phyloP scores from a whole-genome alignment of 2,113 vertebrate genomes.

The Sphaerodactylus townsendi region DNA sequence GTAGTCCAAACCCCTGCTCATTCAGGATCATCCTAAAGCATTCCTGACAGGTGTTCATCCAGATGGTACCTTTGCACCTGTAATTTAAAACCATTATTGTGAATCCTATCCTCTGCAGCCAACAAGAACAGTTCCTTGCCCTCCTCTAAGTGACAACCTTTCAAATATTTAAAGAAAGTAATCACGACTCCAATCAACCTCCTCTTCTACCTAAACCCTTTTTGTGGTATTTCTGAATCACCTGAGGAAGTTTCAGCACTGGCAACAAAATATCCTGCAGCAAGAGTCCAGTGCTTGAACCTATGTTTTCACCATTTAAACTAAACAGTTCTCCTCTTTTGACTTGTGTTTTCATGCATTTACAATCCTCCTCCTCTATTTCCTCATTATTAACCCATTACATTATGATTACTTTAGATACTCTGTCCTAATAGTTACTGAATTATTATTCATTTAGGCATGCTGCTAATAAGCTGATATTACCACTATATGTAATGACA shows the following conservation, averaged over 20 bases:
- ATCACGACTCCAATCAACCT: no score
- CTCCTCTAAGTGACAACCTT: no score
- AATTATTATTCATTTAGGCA: not conserved
- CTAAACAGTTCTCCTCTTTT: not conserved
- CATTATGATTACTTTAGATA: not conserved
- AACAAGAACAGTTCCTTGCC: no score
- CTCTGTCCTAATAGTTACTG: not conserved
- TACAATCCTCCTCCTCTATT: not conserved
- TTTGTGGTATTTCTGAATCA: not conserved
- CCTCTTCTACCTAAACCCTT: not conserved
- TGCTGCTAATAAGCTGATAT: not conserved
- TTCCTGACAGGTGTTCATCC: no score
- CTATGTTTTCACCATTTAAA: not conserved
- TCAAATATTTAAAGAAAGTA: no score
- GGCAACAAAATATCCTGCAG: not conserved
- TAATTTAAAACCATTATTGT: no score
- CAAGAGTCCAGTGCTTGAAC: not conserved
- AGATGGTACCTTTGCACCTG: no score
- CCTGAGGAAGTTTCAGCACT: not conserved
- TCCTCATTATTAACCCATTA: not conserved
- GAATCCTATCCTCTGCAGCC: no score
- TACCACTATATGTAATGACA: not conserved
- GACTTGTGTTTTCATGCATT: slow-evolving; percentile 4
- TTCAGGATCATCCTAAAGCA: no score
- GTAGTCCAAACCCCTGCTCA: no score